These are phyloP conservation scores for Notarius lentiginosus DNA, from an alignment of 2,113 vertebrate species.

Conservation along the genomic window DNA sequence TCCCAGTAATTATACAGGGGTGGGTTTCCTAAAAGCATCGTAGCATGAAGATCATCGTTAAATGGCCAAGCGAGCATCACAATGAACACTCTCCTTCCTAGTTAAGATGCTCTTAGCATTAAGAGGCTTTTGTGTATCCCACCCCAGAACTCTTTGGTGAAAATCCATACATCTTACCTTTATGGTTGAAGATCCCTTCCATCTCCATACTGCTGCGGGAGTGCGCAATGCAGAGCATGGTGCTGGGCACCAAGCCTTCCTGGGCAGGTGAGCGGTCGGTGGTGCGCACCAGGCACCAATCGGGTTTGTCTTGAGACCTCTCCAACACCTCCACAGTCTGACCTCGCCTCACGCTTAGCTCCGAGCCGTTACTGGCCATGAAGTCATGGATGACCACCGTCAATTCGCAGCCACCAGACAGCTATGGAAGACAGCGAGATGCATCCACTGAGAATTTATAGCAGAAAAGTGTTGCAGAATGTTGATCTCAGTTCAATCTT, in stretches of 20 bases:
- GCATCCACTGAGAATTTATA: background rate
- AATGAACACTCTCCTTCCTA: too few species aligned
- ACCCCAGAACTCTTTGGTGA: background rate
- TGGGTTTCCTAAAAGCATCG: too few species aligned
- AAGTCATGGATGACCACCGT: conserved; percentile 98
- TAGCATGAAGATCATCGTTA: too few species aligned
- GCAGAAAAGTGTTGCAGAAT: background rate
- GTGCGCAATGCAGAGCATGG: conserved; percentile 94
- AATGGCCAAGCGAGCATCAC: too few species aligned
- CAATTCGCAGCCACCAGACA: conserved; percentile 95
- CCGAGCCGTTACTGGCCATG: conserved; percentile 90
- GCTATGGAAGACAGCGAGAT: conserved; percentile 65
- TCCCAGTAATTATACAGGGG: background rate
- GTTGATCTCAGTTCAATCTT: background rate
- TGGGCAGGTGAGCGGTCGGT: conserved; percentile 90
- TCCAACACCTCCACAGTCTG: conserved; percentile 97
- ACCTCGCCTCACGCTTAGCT: conserved; percentile 90
- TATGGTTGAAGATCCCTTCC: conserved; percentile 99
- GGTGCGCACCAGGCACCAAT: conserved; percentile 96
- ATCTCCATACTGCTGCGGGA: conserved; percentile 98
- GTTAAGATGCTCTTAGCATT: too few species aligned
- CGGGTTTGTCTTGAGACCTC: conserved; percentile 90
- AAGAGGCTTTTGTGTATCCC: too few species aligned
- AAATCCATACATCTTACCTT: conserved; percentile 77
- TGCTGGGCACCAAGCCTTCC: conserved; percentile 91